Percentiles rank a stretch among this genome's conserved stretches.
Conservation (phyloP, 2,113 vertebrate species). For the Xyliphius kryptos region DNA sequence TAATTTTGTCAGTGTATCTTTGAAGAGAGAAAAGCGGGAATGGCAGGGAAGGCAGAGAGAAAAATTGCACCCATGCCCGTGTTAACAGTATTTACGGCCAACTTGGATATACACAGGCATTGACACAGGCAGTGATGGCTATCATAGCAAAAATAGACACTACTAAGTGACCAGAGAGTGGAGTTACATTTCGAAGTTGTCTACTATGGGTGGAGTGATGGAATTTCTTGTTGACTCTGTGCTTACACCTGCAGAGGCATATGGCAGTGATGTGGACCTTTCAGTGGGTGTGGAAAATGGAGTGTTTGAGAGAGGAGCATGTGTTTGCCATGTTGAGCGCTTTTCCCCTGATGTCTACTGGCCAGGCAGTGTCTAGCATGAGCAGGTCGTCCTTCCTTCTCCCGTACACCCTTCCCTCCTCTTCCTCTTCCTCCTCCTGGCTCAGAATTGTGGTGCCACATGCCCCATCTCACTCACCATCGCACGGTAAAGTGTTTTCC, state of each 20-base stretch:
- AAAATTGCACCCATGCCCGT: no score
- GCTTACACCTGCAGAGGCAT: constrained; percentile 27
- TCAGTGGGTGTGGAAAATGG: constrained; percentile 8
- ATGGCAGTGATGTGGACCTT: constrained; percentile 28
- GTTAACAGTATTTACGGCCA: no score
- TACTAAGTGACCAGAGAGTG: no score
- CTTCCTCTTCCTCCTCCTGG: constrained; percentile 52
- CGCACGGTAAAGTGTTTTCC: constrained; percentile 60
- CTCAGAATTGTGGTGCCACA: constrained; percentile 47
- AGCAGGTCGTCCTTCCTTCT: constrained; percentile 53
- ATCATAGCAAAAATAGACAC: no score
- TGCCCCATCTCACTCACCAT: constrained; percentile 59
- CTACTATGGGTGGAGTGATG: no score
- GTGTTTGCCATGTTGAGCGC: constrained; percentile 55
- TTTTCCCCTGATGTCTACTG: constrained; percentile 61
- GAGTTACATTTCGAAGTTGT: no score
- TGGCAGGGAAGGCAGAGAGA: no score
- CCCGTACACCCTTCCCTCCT: constrained; percentile 47
- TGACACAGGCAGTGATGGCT: no score
- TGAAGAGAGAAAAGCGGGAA: no score
- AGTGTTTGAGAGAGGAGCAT: constrained; percentile 40
- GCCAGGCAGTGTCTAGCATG: constrained; percentile 61
- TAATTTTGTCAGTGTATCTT: no score
- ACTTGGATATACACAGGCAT: no score
- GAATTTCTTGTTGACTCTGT: no score